These are phyloP conservation scores for Frieseomelitta varia DNA, from an alignment of 1,140 invertebrate species.

Conservation along the genomic window DNA sequence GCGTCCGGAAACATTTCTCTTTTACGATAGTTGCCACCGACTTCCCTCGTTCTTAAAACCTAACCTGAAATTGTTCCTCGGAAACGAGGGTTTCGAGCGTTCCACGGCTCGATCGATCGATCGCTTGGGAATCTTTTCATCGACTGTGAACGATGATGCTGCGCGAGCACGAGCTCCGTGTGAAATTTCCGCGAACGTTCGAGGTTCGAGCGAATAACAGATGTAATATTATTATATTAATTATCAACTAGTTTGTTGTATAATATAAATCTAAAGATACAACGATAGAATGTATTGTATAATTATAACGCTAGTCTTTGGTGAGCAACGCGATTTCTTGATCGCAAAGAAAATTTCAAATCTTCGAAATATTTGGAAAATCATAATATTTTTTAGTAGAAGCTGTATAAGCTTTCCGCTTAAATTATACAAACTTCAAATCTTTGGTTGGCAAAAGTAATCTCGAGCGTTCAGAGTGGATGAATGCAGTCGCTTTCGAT, in stretches of 20 bases:
- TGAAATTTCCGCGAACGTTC: no score
- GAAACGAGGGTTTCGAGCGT: no score
- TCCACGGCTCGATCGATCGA: background rate
- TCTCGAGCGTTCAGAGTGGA: background rate
- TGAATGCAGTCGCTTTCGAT: background rate
- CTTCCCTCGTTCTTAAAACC: background rate
- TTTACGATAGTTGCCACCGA: conserved; percentile 9
- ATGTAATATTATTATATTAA: no score
- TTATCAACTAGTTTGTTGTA: no score
- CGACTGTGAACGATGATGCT: background rate
- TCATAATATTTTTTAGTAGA: background rate
- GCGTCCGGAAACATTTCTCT: conserved; percentile 52
- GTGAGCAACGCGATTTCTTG: no score
- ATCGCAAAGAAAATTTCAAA: background rate
- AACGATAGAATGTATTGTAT: no score
- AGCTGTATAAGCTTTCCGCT: background rate
- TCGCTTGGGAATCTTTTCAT: background rate
- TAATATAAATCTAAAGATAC: no score
- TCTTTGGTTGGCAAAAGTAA: background rate
- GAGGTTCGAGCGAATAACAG: no score
- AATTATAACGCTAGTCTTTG: no score
- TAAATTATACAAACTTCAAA: rapidly evolving
- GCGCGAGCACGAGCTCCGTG: background rate
- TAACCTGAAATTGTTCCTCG: background rate
- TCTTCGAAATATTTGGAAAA: background rate